Percentiles rank a stretch among this genome's conserved stretches.
Evolutionary conservation across 1,140 invertebrate genomes (phyloP).

Genomic region (Bemisia tabaci): DNA sequence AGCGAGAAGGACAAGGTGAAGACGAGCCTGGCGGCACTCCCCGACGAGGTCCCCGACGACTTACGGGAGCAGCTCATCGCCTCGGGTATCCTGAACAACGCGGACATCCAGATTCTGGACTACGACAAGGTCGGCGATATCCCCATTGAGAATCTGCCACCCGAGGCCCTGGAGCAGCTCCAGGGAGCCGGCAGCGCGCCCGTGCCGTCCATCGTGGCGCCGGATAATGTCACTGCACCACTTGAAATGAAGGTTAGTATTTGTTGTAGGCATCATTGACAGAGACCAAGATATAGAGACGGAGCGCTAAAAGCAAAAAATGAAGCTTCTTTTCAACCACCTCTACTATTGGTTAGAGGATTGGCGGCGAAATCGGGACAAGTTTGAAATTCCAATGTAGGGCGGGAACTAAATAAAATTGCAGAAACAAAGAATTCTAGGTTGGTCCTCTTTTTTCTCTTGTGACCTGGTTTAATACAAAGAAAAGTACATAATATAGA

Average conservation of each 20-base stretch:
- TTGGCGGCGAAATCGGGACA: too few species aligned
- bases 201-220: slow-evolving; percentile 21
- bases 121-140: slow-evolving; percentile 81
- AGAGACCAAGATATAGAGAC: too few species aligned
- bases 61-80: slow-evolving; percentile 65
- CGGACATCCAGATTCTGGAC: slow-evolving; percentile 70
- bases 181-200: slow-evolving; percentile 47
- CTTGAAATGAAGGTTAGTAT: slow-evolving; percentile 77
- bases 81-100: slow-evolving; percentile 70
- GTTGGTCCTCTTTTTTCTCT: too few species aligned
- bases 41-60: slow-evolving; percentile 75
- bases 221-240: slow-evolving; percentile 14
- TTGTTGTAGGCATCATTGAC: too few species aligned
- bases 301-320: too few species aligned
- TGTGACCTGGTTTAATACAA: too few species aligned
- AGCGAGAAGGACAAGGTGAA: slow-evolving; percentile 37
- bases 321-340: too few species aligned
- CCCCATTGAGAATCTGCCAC: slow-evolving; percentile 64
- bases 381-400: too few species aligned
- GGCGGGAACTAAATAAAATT: too few species aligned
- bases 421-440: too few species aligned
- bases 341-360: too few species aligned
- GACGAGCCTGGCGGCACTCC: slow-evolving; percentile 45
- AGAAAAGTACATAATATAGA: too few species aligned
- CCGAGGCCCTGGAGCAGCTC: slow-evolving; percentile 69